Conservation (phyloP, 2,888 invertebrate species). For the Antitype chi region DNA sequence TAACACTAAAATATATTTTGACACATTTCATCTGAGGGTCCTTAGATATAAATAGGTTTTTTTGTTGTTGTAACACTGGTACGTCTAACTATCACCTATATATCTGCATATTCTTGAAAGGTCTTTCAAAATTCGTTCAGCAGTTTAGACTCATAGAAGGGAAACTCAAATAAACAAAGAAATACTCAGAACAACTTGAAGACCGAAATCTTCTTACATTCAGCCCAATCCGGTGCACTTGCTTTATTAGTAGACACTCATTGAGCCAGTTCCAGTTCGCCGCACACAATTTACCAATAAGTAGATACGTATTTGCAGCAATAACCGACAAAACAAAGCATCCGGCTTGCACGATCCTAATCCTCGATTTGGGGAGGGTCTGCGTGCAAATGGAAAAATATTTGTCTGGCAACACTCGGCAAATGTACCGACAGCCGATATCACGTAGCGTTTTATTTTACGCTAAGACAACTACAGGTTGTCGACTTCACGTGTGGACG, state of each 20-base stretch:
- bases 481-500: slow-evolving; percentile 65
- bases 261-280: slow-evolving; percentile 36
- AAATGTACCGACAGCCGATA: slow-evolving; percentile 65
- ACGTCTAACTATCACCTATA: background rate
- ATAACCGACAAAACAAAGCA: slow-evolving; percentile 75
- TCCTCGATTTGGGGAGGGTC: slow-evolving; percentile 83
- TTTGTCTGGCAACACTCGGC: slow-evolving; percentile 83
- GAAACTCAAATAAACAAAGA: background rate
- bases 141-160: background rate
- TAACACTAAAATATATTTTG: slow-evolving; percentile 66
- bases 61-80: background rate
- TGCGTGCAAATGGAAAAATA: slow-evolving; percentile 88
- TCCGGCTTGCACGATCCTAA: slow-evolving; percentile 79
- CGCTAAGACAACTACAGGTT: slow-evolving; percentile 78
- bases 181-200: background rate
- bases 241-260: slow-evolving; percentile 42
- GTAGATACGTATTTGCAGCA: slow-evolving; percentile 62
- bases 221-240: slow-evolving; percentile 23
- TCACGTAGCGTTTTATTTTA: slow-evolving; percentile 81
- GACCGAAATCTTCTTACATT: slow-evolving; percentile 4
- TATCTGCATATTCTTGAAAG: background rate
- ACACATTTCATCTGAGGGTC: slow-evolving; percentile 29
- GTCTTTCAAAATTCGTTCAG: background rate
- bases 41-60: background rate
- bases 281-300: slow-evolving; percentile 63